Conservation (phyloP, 1,140 invertebrate species). For the Caligus rogercresseyi region DNA sequence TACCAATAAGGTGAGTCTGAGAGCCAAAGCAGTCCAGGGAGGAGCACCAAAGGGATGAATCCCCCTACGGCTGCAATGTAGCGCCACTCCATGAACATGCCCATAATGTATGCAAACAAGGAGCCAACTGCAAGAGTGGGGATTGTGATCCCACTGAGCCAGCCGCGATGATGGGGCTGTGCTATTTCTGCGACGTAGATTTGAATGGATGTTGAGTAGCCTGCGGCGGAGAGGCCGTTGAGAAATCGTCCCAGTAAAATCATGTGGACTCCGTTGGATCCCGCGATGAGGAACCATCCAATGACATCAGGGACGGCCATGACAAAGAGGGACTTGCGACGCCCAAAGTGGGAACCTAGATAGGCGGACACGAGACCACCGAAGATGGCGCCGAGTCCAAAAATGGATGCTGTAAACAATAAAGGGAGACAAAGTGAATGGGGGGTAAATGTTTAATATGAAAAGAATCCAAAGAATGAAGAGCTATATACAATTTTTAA, state of each 20-base stretch:
- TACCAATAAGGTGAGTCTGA: constrained; percentile 6
- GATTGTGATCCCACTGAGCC: not conserved
- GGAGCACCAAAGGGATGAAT: not conserved
- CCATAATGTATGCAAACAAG: not conserved
- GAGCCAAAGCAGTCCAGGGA: not conserved
- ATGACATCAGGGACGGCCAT: not conserved
- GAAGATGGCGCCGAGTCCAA: constrained; percentile 10
- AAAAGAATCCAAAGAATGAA: too few relatives aligned
- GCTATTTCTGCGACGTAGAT: constrained; percentile 3
- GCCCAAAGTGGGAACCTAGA: not conserved
- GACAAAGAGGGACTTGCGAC: not conserved
- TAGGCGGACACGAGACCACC: not conserved
- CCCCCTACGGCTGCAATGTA: not conserved
- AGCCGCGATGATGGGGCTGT: constrained; percentile 1
- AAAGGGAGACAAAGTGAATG: not conserved
- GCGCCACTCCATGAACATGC: not conserved
- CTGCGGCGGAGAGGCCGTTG: not conserved
- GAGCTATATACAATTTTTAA: too few relatives aligned
- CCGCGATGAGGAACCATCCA: constrained; percentile 3
- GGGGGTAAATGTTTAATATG: too few relatives aligned
- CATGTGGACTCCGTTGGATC: not conserved
- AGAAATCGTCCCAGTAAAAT: constrained; percentile 1
- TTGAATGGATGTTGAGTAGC: constrained; percentile 6
- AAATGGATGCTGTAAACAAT: not conserved
- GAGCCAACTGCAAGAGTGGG: not conserved